These are phyloP conservation scores for Brachionus asplanchnoidis DNA, from an alignment of 1,140 invertebrate species.

Conservation along the genomic window DNA sequence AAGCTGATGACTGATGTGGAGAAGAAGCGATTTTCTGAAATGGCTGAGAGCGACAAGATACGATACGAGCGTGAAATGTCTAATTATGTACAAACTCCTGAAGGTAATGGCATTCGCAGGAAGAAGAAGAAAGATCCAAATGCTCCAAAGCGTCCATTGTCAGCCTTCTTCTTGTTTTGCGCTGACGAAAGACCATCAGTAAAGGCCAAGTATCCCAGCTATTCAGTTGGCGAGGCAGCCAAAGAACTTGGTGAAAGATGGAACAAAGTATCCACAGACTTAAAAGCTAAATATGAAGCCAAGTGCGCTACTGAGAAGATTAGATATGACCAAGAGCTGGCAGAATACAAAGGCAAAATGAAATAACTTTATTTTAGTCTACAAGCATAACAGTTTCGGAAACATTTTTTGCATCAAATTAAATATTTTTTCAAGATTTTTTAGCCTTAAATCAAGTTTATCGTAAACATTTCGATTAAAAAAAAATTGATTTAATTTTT, in stretches of 20 bases:
- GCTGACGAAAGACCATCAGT: conserved; percentile 92
- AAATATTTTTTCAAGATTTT: neutral
- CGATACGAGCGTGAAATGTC: conserved; percentile 93
- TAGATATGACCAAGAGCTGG: conserved; percentile 70
- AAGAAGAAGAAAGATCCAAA: conserved; percentile 85
- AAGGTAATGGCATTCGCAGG: conserved; percentile 65
- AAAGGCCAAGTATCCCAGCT: conserved; percentile 83
- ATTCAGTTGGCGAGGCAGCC: conserved; percentile 90
- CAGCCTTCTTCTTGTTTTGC: conserved; percentile 98
- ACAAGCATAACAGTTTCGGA: neutral
- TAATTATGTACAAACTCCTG: conserved; percentile 81
- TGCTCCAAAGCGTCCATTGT: conserved; percentile 93
- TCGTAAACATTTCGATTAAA: neutral
- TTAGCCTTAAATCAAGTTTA: neutral
- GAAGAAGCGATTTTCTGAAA: conserved; percentile 95
- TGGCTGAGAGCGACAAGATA: conserved; percentile 91
- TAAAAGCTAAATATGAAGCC: conserved; percentile 81
- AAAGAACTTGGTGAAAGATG: conserved; percentile 93
- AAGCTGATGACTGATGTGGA: conserved; percentile 98
- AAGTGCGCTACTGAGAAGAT: conserved; percentile 88
- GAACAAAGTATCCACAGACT: conserved; percentile 76
- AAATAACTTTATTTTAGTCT: neutral
- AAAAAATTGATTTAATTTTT: neutral
- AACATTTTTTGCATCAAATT: neutral
- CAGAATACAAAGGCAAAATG: conserved; percentile 13